Base-by-base conservation (phyloP, 2,888 invertebrate species). In the Aleiodes alternator region DNA sequence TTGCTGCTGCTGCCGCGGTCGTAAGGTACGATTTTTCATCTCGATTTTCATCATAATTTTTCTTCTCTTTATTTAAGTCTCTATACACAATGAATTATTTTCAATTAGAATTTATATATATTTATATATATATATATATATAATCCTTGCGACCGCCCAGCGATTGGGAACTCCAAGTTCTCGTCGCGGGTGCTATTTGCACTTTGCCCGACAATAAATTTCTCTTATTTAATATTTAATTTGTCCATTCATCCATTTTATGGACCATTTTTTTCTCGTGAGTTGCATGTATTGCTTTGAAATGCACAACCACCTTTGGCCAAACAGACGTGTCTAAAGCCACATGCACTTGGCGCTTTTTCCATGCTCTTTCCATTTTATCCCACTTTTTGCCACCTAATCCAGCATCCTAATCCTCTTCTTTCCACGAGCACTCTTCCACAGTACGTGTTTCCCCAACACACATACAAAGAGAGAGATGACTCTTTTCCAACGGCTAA, bases 391-490 rank as follows among this genome's bases (percentile, higher is more conserved):
- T 11, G 9, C 43, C 43, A 38, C 38, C 57, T 34, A 51, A 80
- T 80, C 80, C 79, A 79, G 81, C 81, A 79, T 81, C 53, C n/a
- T 59, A 9, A 43, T 61, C 55, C 16, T 34, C 80, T 78, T 79
- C 78, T 69, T 73, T 77, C 76, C 66, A 59, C 38, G 75, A 29
- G 34, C 72, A 66, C 66, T 69, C 53, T 66, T 56, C 71, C 55
- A 72, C 77, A 55, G 51, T 50, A 59, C 68, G 72, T 79, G 70
- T 78, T 79, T 79, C 85, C 83, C 84, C 69, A 84, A 85, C 84
- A 85, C 73, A 81, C 6, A 56, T 55, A 23, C 23, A 23, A 1
- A 23, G 1, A 23, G 1, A 23, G 23, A 23, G 23, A 23, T 23
- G 23, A 23, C 34, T 34, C 11, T 56, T n/a, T 50, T 68, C 51